Percentiles rank a stretch among this genome's conserved stretches.
phyloP scores from a whole-genome alignment of 2,797 vertebrate species.

The Eutrigla gurnardus region DNA sequence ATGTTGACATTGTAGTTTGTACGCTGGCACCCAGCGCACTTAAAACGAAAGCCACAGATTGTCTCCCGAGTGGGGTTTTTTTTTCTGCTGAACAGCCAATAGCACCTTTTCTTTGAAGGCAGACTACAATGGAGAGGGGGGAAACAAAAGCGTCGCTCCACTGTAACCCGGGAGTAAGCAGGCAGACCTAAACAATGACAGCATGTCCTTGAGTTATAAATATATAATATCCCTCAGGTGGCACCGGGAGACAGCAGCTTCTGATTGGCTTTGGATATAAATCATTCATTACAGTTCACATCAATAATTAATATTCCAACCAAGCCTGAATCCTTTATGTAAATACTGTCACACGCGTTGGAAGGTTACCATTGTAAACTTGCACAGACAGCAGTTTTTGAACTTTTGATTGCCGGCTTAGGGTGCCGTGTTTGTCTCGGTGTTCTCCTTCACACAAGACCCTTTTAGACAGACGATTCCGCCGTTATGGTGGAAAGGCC shows the following conservation, averaged over 20 bases:
- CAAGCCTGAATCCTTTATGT: constrained; percentile 86
- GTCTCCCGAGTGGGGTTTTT: constrained; percentile 48
- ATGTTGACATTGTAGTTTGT: constrained; percentile 25
- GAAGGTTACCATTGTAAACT: constrained; percentile 85
- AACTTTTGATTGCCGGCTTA: constrained; percentile 82
- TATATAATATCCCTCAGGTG: constrained; percentile 87
- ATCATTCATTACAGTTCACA: constrained; percentile 87
- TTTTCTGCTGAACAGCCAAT: constrained; percentile 73
- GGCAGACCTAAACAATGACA: constrained; percentile 84
- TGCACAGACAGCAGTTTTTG: constrained; percentile 82
- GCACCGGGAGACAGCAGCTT: constrained; percentile 81
- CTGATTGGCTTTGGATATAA: constrained; percentile 88
- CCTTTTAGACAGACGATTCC: no score
- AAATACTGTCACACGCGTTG: constrained; percentile 84
- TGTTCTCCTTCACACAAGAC: constrained; percentile 39
- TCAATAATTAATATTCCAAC: constrained; percentile 89
- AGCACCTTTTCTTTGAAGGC: constrained; percentile 75
- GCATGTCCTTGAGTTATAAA: constrained; percentile 89
- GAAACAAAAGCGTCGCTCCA: constrained; percentile 72
- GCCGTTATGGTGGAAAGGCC: no score
- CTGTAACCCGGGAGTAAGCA: constrained; percentile 72
- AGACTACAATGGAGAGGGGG: constrained; percentile 60
- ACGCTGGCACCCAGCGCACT: constrained; percentile 41
- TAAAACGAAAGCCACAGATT: constrained; percentile 58
- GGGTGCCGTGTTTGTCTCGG: constrained; percentile 61